phyloP scores from a whole-genome alignment of 1,140 invertebrate genomes.

The Pomacea maculata region DNA sequence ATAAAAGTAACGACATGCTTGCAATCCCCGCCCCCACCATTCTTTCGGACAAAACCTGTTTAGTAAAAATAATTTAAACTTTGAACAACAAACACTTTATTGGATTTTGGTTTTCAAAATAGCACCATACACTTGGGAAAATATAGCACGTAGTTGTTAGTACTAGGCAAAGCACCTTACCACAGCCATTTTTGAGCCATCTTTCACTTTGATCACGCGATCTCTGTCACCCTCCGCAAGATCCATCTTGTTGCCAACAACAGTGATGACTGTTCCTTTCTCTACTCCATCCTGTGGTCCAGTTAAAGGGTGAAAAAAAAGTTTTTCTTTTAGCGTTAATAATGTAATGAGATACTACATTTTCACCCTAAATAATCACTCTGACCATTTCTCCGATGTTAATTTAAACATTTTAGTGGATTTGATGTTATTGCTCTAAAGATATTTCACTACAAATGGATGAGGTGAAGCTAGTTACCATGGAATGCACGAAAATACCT shows the following conservation, averaged over 20 bases:
- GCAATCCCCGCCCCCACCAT: not conserved
- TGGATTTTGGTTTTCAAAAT: too few species aligned
- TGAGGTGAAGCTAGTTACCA: too few species aligned
- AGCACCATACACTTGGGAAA: too few species aligned
- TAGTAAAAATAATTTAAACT: not conserved
- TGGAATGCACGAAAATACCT: too few species aligned
- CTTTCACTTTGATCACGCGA: conserved; percentile 63
- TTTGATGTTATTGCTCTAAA: too few species aligned
- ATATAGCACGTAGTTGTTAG: too few species aligned
- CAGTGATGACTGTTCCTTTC: conserved; percentile 63
- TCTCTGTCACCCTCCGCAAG: conserved; percentile 61
- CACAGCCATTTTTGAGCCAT: conserved; percentile 69
- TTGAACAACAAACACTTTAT: too few species aligned
- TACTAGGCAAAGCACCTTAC: conserved; percentile 51
- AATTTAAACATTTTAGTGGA: not conserved
- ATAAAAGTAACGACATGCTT: not conserved
- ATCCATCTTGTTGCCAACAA: conserved; percentile 69
- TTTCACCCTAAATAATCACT: not conserved
- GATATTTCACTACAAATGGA: too few species aligned
- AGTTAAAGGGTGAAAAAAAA: conserved; percentile 20
- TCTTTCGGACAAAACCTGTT: not conserved
- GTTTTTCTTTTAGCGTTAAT: not conserved
- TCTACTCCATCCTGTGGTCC: conserved; percentile 60
- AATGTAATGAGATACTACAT: not conserved
- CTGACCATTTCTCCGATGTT: not conserved